A percentile compares a stretch with the other conserved stretches of the same genome.
These are phyloP conservation scores for Orchestia grillus DNA, from an alignment of 1,140 invertebrate genomes.

Conservation along the genomic window DNA sequence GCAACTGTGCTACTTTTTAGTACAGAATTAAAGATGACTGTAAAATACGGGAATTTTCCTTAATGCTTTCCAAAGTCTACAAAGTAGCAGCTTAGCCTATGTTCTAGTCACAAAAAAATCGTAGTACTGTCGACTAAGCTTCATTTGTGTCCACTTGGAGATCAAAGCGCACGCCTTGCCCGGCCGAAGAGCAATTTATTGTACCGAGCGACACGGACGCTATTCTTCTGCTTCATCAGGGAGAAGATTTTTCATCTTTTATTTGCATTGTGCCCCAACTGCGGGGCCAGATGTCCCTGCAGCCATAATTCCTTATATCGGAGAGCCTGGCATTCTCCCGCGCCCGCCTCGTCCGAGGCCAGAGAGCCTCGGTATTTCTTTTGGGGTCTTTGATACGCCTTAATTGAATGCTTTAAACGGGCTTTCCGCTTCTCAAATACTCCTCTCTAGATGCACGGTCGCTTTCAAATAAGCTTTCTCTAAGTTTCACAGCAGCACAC, in stretches of 20 bases:
- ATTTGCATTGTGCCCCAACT: not conserved
- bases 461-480: not conserved
- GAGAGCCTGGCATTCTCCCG: not conserved
- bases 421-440: not conserved
- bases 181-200: not conserved
- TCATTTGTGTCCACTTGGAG: not conserved
- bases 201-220: not conserved
- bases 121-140: not conserved
- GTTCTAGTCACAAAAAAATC: not conserved
- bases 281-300: not conserved
- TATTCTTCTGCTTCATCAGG: not conserved
- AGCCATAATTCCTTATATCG: not conserved
- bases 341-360: not conserved
- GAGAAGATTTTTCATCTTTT: not conserved
- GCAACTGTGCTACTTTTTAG: no score
- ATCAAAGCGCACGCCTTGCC: not conserved
- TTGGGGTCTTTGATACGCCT: not conserved
- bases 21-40: no score
- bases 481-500: not conserved
- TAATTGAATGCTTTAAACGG: not conserved
- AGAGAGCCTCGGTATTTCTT: not conserved
- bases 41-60: no score
- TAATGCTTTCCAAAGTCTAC: no score
- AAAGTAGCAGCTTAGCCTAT: no score
- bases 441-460: not conserved